Percentiles rank a stretch among this genome's conserved stretches.
Evolutionary conservation across 2,888 invertebrate species (phyloP).

Genomic region (Eupeodes luniger): DNA sequence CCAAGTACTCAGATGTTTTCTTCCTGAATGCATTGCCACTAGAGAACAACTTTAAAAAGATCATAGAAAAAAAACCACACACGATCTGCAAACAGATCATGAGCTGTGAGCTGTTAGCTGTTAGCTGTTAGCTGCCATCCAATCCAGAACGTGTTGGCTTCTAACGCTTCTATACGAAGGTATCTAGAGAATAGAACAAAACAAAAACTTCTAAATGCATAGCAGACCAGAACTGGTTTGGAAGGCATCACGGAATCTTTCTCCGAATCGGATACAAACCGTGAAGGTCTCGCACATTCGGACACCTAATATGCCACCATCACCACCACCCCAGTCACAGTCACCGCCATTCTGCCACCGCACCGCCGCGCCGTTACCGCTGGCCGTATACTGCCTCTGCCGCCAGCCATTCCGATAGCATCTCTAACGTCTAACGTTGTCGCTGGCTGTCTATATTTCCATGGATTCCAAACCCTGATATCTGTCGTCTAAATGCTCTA

Average conservation of each 20-base stretch:
- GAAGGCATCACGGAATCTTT: conserved; percentile 41
- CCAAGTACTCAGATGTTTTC: conserved; percentile 67
- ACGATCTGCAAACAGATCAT: conserved; percentile 58
- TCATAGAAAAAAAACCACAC: conserved; percentile 48
- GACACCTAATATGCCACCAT: conserved; percentile 72
- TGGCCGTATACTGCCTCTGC: neutral
- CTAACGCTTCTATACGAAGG: conserved; percentile 46
- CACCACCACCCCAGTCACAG: conserved; percentile 58
- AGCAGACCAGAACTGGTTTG: conserved; percentile 57
- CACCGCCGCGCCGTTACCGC: neutral
- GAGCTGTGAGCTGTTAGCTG: conserved; percentile 49
- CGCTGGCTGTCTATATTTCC: conserved; percentile 47
- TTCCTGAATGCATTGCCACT: conserved; percentile 66
- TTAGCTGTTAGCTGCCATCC: conserved; percentile 49
- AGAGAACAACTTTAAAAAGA: neutral
- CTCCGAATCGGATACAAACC: conserved; percentile 67
- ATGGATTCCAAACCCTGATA: conserved; percentile 58
- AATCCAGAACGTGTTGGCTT: conserved; percentile 56
- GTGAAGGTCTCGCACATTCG: conserved; percentile 74
- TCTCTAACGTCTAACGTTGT: conserved; percentile 8
- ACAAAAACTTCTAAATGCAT: conserved; percentile 14
- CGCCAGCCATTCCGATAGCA: neutral
- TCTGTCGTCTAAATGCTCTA: conserved; percentile 59
- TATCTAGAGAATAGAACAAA: neutral
- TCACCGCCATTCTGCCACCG: conserved; percentile 16